phyloP scores from a whole-genome alignment of 1,140 invertebrate genomes.

The Pemphigus obesinymphae region DNA sequence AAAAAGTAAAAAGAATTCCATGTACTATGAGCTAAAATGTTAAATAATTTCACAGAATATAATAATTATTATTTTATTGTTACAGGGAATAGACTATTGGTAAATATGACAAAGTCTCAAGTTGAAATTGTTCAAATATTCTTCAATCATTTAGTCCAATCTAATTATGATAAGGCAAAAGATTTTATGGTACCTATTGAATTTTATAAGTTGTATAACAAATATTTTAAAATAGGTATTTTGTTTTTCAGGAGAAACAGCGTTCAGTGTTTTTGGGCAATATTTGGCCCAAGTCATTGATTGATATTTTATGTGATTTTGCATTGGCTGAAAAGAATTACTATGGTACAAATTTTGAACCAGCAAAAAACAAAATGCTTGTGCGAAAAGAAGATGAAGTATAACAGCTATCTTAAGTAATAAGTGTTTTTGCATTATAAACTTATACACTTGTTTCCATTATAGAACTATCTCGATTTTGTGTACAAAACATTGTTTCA shows the following conservation, averaged over 20 bases:
- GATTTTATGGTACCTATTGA: slow-evolving; percentile 34
- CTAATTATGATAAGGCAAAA: slow-evolving; percentile 13
- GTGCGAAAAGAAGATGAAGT: slow-evolving; percentile 24
- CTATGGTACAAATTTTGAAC: slow-evolving; percentile 16
- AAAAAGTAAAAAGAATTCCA: too few relatives aligned
- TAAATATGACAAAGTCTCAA: slow-evolving; percentile 3
- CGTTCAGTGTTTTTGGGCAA: background rate
- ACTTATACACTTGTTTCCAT: background rate
- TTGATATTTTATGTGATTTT: slow-evolving; percentile 32
- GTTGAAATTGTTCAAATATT: slow-evolving; percentile 14
- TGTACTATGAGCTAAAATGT: too few relatives aligned
- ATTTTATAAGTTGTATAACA: background rate
- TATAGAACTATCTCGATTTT: slow-evolving; percentile 21
- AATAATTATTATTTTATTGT: too few relatives aligned
- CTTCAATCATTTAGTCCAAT: background rate
- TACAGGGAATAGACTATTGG: background rate
- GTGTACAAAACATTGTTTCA: slow-evolving; percentile 28
- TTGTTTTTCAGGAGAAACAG: slow-evolving; percentile 3
- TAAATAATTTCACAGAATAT: too few relatives aligned
- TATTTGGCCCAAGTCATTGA: slow-evolving; percentile 7
- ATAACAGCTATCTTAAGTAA: background rate
- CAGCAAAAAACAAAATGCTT: background rate
- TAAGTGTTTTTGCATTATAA: background rate
- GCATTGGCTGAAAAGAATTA: slow-evolving; percentile 32
- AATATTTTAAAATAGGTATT: background rate